Evolutionary conservation across 1,140 invertebrate species (phyloP), one percentile per base, ranked within the genome.

Genomic region (Drosophila hydei): DNA sequence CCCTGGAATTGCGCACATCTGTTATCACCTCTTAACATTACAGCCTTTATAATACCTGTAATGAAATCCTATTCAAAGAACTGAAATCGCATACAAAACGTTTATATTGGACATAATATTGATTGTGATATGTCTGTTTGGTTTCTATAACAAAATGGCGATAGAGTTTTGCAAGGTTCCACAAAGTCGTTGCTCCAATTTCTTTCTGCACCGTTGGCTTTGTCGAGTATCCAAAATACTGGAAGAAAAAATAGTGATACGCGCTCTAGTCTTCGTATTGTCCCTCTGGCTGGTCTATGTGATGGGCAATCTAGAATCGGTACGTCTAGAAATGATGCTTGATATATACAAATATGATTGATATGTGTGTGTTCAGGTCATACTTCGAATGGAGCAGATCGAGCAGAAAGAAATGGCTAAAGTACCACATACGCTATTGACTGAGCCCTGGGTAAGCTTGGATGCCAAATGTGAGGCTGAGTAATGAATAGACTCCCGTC

Each of bases 91-190:
- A 16, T 42, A 3, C 16, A 16, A 14, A 9, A 14, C 16, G 38
- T 3, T 16, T 16, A 2, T 1, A 1, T 5, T 16, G 9, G 3
- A 12, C 16, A 3, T 21, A 4, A 0, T 45, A 5, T 14, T 68
- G 1, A 4, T 23, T 1, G 2, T 60, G 1, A 27, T 75, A 9
- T 59, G 61, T 16, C 8, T 72, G 0, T 1, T 51, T 0, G 47
- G 14, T 1, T 47, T 38, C 27, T 79, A 52, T 23, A 79, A 75
- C 27, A 79, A 55, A n/a, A 23, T 75, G 0, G 40, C 72, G 5
- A 11, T 48, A 1, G 48, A 42, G 5, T 7, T 14, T 3, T 43
- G 2, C 1, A 12, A 14, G 7, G 3, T 6, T 1, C 4, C 14
- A 1, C 6, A 14, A 18, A 42, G 0, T 12, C 23, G 14, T 43